Percentiles rank a stretch among this genome's conserved stretches.
These are phyloP conservation scores for Phrynosoma blainvillii DNA, from an alignment of 2,113 vertebrate species.

Conservation along the genomic window DNA sequence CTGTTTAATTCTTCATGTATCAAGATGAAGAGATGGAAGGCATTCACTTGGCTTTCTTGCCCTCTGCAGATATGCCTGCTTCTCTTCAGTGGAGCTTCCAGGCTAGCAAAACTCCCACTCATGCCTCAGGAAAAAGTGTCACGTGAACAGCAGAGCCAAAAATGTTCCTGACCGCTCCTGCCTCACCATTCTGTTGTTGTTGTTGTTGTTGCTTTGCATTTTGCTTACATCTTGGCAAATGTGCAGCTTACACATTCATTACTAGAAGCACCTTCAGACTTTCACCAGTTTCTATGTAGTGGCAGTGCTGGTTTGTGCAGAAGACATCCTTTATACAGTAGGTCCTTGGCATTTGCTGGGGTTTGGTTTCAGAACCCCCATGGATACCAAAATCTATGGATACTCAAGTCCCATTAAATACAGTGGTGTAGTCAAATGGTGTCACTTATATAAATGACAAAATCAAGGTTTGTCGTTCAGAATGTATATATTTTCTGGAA, in stretches of 20 bases:
- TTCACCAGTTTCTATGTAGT: conserved; percentile 72
- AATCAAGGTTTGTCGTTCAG: too few species aligned
- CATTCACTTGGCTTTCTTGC: background rate
- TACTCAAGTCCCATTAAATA: too few species aligned
- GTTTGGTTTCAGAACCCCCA: too few species aligned
- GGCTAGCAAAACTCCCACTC: conserved; percentile 63
- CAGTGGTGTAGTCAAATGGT: too few species aligned
- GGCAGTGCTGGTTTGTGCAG: conserved; percentile 63
- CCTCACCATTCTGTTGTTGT: conserved; percentile 64
- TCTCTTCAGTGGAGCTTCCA: conserved; percentile 68
- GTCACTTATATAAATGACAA: too few species aligned
- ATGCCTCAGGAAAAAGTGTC: conserved; percentile 48
- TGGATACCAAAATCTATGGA: too few species aligned
- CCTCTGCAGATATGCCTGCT: conserved; percentile 73
- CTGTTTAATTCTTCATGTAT: background rate
- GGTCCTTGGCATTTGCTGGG: too few species aligned
- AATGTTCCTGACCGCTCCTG: conserved; percentile 69
- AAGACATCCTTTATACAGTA: conserved; percentile 60
- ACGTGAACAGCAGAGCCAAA: conserved; percentile 43
- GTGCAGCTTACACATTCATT: conserved; percentile 59
- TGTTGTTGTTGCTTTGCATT: conserved; percentile 67
- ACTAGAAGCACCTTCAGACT: conserved; percentile 49
- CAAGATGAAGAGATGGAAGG: background rate
- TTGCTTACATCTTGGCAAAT: conserved; percentile 63
- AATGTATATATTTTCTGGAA: too few species aligned